Evolutionary conservation across 2,797 vertebrate species (phyloP), one percentile per base, ranked within the genome.

Genomic region (Cyclura pinguis): DNA sequence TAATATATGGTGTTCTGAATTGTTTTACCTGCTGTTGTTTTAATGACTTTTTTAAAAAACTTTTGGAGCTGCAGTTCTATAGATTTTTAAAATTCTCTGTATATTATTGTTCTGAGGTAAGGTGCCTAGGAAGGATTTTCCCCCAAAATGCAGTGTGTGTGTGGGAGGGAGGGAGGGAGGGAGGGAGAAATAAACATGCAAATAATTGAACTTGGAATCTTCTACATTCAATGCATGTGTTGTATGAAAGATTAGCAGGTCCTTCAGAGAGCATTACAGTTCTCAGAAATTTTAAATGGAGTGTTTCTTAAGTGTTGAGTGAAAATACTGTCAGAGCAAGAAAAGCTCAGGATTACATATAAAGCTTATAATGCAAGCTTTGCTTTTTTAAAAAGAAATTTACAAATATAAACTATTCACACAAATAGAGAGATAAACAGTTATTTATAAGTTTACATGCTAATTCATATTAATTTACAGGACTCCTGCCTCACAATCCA

Each of bases 351-450:
- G 32, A 67, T 64, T 8, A 72, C 1, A 27, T 3, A 6, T 1
- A 89, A 81, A 29, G 38, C 13, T 69, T 89, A 67, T 72, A 80
- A 86, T 80, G 81, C 88, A 91, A 32, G 72, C 87, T 92, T 9
- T 57, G 57, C 20, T 77, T 77, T 77, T 47, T 2, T 47, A 55
- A 18, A 76, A 6, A 76, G 13, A 42, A 38, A 69, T 57, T 91
- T 84, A 27, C 81, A 95, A 93, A 91, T 86, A 16, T 74, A 64
- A 92, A 91, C 4, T 16, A 12, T 59, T 86, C 24, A 7, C 35
- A 77, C 8, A 22, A 50, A 84, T 57, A 1, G 0, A 9, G 78
- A 13, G 42, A 64, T 47, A 85, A 4, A 83, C n/a, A 42, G 22
- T 89, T 52, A 85, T 20, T 76, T 62, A 35, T 64, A 89, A 52